Conservation (phyloP, 1,140 invertebrate genomes). For the Gonatopus flavifemur region DNA sequence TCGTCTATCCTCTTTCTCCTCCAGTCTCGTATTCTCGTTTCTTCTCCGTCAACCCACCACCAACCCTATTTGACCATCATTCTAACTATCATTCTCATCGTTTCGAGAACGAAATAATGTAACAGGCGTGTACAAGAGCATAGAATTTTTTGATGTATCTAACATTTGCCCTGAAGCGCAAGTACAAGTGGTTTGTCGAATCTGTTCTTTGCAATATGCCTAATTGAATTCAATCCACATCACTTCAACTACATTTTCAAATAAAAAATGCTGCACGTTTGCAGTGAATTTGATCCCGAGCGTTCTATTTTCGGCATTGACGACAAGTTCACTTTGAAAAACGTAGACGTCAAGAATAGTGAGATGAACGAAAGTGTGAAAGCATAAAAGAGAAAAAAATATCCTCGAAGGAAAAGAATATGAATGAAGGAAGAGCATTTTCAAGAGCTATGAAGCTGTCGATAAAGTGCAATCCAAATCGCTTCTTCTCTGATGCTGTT, state of each 20-base stretch:
- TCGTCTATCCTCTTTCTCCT: constrained; percentile 11
- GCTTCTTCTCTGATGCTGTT: constrained; percentile 30
- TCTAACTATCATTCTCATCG: too few species aligned
- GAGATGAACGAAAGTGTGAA: neutral
- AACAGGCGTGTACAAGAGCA: too few species aligned
- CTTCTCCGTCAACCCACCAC: constrained; percentile 1
- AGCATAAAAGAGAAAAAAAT: constrained; percentile 11
- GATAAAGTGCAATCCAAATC: constrained; percentile 39
- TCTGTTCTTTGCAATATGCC: too few species aligned
- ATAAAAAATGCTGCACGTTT: neutral
- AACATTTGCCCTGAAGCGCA: too few species aligned
- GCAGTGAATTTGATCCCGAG: neutral
- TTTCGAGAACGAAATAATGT: too few species aligned
- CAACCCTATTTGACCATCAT: too few species aligned
- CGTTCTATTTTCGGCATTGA: constrained; percentile 8
- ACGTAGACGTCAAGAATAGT: neutral
- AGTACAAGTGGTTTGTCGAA: too few species aligned
- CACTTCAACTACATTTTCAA: neutral
- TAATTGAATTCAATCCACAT: too few species aligned
- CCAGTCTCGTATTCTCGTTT: constrained; percentile 1
- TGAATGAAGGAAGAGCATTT: constrained; percentile 28
- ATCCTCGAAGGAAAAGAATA: constrained; percentile 10
- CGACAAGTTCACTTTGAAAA: constrained; percentile 15
- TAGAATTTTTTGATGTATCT: too few species aligned
- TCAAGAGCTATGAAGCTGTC: constrained; percentile 45